A percentile compares a stretch with the other conserved stretches of the same genome.
These are phyloP conservation scores for Agrotis exclamationis DNA, from an alignment of 2,888 invertebrate genomes.

Conservation along the genomic window DNA sequence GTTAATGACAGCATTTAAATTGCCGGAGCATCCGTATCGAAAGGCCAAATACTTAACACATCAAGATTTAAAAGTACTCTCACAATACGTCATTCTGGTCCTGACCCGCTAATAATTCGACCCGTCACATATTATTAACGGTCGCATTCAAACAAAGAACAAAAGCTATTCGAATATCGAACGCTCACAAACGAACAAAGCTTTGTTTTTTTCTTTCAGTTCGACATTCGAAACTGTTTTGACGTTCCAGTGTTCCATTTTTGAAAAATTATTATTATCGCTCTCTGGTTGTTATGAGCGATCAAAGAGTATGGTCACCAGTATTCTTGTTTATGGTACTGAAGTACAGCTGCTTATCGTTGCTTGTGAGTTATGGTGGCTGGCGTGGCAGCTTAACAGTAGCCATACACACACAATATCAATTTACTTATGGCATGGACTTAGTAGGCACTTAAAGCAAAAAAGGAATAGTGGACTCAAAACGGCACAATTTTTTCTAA, in stretches of 20 bases:
- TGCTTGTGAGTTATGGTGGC: constrained; percentile 26
- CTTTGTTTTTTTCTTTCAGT: constrained; percentile 70
- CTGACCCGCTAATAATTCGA: constrained; percentile 57
- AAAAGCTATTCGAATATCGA: constrained; percentile 81
- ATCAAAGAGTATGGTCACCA: constrained; percentile 44
- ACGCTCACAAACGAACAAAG: constrained; percentile 76
- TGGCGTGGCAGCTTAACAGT: neutral
- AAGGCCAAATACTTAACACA: constrained; percentile 16
- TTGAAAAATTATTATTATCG: constrained; percentile 65
- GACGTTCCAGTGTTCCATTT: constrained; percentile 73
- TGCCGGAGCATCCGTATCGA: neutral
- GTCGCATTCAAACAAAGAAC: constrained; percentile 82
- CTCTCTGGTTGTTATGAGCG: constrained; percentile 41
- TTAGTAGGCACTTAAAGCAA: neutral
- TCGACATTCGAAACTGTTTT: constrained; percentile 81
- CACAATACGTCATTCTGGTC: constrained; percentile 45
- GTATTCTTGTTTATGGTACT: constrained; percentile 48
- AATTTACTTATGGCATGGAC: neutral
- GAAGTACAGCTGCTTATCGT: constrained; percentile 41
- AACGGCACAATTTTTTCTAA: too few species aligned
- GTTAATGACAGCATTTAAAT: neutral
- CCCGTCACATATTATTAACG: constrained; percentile 72
- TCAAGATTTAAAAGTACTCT: constrained; percentile 19
- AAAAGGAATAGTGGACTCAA: too few species aligned
- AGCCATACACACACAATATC: neutral